These are phyloP conservation scores for Paguma larvata DNA, from an alignment of 2,797 vertebrate genomes.

Conservation along the genomic window DNA sequence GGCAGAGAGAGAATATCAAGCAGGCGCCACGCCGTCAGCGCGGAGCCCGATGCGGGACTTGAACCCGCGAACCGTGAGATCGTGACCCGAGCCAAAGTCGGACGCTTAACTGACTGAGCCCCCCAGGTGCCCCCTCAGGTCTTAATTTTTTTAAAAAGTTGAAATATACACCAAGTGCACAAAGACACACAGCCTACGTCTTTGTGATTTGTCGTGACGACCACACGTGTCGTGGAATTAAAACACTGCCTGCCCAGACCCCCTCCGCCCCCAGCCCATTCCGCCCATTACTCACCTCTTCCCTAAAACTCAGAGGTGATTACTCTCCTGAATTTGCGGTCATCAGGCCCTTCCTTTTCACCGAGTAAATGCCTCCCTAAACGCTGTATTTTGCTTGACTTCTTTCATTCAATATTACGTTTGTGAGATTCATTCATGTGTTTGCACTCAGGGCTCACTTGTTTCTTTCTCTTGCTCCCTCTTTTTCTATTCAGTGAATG, in stretches of 20 bases:
- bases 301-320: neutral
- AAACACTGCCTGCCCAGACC: too few relatives aligned
- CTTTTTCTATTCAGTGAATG: neutral
- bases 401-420: neutral
- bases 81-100: too few relatives aligned
- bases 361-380: neutral
- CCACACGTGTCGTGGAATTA: too few relatives aligned
- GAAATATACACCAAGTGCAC: neutral
- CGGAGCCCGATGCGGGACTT: too few relatives aligned
- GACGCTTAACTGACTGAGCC: too few relatives aligned
- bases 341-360: neutral
- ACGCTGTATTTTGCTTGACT: neutral
- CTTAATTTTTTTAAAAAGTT: neutral
- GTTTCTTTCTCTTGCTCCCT: neutral
- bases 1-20: too few relatives aligned
- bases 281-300: too few relatives aligned
- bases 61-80: too few relatives aligned
- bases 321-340: neutral
- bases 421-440: neutral
- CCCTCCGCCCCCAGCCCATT: rapidly evolving
- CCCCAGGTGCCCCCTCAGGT: too few relatives aligned
- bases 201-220: neutral
- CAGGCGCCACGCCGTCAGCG: too few relatives aligned
- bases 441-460: too few relatives aligned
- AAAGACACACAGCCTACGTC: neutral